These are phyloP conservation scores for Micromys minutus DNA, from an alignment of 2,113 vertebrate genomes.

Conservation along the genomic window DNA sequence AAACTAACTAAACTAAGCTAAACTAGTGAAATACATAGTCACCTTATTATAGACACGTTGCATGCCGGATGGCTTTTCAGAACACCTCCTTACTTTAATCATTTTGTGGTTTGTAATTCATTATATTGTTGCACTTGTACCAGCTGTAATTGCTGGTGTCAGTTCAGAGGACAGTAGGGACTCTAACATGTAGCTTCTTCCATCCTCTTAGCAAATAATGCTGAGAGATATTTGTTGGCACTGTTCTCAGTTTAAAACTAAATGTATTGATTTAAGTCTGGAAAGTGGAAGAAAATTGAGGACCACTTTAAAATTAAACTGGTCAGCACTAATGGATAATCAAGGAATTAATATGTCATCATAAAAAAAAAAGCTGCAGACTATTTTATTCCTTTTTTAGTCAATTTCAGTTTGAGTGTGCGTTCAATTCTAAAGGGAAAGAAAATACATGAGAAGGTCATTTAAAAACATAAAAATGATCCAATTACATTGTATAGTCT, in stretches of 20 bases:
- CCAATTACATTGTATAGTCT: background rate
- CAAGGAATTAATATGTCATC: background rate
- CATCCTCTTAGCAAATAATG: background rate
- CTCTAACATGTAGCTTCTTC: background rate
- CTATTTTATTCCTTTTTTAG: background rate
- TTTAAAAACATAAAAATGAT: slow-evolving; percentile 7
- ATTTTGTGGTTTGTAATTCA: background rate
- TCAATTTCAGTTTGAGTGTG: background rate
- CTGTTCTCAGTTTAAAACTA: background rate
- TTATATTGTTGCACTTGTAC: background rate
- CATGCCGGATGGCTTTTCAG: background rate
- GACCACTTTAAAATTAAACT: background rate
- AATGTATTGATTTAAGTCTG: background rate
- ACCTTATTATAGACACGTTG: background rate
- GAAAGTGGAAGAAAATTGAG: background rate
- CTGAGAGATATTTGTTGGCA: background rate
- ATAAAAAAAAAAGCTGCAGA: background rate
- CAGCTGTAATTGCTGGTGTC: background rate
- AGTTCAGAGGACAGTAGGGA: background rate
- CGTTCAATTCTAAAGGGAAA: background rate
- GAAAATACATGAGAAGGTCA: background rate
- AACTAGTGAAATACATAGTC: background rate
- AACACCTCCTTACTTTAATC: background rate
- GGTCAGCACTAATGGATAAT: background rate
- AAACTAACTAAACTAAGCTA: no score